phyloP scores from a whole-genome alignment of 64 coral and sea anemone species.

The Hydrozoanthus tunicans region DNA sequence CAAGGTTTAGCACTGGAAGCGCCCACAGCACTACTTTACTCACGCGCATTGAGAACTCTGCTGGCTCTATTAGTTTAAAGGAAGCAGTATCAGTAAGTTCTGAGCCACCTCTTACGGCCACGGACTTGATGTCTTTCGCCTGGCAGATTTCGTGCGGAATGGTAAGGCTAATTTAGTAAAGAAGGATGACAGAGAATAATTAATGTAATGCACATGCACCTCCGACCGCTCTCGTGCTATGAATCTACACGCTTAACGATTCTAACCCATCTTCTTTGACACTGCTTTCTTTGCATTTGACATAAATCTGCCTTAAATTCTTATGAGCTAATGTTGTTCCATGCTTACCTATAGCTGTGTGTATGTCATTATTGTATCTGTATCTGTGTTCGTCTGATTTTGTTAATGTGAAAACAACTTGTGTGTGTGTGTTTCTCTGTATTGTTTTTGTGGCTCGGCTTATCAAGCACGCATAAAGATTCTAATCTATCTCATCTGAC shows the following conservation, averaged over 20 bases:
- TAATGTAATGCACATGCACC: no score
- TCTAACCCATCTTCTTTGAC: no score
- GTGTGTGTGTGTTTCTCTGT: no score
- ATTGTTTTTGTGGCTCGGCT: no score
- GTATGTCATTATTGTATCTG: no score
- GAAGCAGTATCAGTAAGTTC: neutral
- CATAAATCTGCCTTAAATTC: neutral
- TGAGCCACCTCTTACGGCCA: slow-evolving; percentile 1
- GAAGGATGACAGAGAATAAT: no score
- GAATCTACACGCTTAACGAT: no score
- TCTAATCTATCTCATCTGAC: no score
- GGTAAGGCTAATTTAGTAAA: neutral
- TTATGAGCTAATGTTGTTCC: neutral
- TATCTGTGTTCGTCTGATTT: neutral
- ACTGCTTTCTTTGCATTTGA: neutral
- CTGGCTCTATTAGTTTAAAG: neutral
- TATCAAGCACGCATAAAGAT: no score
- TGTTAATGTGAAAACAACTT: neutral
- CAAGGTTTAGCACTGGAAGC: slow-evolving; percentile 13
- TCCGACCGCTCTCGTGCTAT: no score
- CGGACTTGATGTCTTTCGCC: slow-evolving; percentile 46
- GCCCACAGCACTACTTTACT: slow-evolving; percentile 25
- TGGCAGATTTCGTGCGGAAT: slow-evolving; percentile 55
- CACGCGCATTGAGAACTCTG: slow-evolving; percentile 19
- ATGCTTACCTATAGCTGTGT: neutral